Conservation (phyloP, 2,113 vertebrate genomes). For the Hippocampus guttulatus region DNA sequence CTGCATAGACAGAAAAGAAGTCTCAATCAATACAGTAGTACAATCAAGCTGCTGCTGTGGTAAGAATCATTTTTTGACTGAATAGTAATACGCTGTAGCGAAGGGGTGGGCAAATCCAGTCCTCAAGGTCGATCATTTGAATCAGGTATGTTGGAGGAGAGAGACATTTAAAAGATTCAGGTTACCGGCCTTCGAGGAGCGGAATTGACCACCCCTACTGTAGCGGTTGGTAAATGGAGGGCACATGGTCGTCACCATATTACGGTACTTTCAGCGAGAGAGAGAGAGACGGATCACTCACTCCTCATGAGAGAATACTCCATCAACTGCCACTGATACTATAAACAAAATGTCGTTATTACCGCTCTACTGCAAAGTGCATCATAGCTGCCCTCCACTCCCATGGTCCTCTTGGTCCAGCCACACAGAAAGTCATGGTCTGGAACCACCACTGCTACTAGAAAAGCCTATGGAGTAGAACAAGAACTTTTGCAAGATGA, state of each 20-base stretch:
- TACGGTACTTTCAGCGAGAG: too few relatives aligned
- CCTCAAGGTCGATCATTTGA: too few relatives aligned
- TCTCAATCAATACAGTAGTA: background rate
- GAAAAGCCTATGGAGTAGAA: constrained; percentile 74
- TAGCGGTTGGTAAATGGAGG: too few relatives aligned
- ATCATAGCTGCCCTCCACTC: constrained; percentile 46
- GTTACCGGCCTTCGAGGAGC: too few relatives aligned
- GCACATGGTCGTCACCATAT: too few relatives aligned
- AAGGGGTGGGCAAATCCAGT: too few relatives aligned
- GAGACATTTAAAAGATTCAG: too few relatives aligned
- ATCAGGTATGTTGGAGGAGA: too few relatives aligned
- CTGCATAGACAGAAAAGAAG: constrained; percentile 52
- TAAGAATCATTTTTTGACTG: background rate
- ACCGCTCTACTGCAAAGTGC: constrained; percentile 53
- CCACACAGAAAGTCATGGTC: constrained; percentile 77
- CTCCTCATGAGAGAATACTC: too few relatives aligned
- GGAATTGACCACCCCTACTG: too few relatives aligned
- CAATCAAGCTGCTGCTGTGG: background rate
- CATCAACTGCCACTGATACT: too few relatives aligned
- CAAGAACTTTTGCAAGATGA: background rate
- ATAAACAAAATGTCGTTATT: constrained; percentile 3
- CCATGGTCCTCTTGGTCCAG: constrained; percentile 79
- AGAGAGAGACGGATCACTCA: too few relatives aligned
- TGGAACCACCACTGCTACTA: constrained; percentile 86
- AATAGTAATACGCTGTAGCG: background rate